Evolutionary conservation across 2,113 vertebrate genomes (phyloP).

Genomic region (Salvator merianae): DNA sequence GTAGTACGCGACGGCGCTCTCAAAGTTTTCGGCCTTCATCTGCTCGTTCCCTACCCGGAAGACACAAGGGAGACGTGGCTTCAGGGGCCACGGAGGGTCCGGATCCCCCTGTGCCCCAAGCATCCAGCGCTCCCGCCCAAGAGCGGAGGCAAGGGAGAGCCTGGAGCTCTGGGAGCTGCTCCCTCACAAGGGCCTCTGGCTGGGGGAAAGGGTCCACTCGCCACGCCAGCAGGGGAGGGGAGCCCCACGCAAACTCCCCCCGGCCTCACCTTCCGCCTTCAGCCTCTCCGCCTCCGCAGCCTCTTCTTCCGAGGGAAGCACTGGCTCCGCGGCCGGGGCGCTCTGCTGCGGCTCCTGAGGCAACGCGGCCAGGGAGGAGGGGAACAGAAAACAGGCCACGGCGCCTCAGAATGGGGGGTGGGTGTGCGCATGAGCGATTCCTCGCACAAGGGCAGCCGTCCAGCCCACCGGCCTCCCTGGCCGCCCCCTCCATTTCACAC

Average conservation of each 20-base stretch:
- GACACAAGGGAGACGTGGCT: background rate
- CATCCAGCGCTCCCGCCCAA: no score
- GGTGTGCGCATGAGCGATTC: background rate
- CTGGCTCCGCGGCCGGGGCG: conserved; percentile 63
- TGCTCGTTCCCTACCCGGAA: conserved; percentile 87
- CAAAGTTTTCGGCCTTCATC: conserved; percentile 94
- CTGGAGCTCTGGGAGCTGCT: no score
- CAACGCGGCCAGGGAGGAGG: background rate
- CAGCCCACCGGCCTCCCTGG: background rate
- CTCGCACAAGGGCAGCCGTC: no score
- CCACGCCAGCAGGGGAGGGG: background rate
- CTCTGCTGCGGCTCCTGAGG: conserved; percentile 68
- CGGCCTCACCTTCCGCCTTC: conserved; percentile 86
- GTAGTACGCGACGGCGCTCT: conserved; percentile 89
- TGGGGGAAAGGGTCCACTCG: background rate
- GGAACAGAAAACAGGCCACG: no score
- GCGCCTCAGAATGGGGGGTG: background rate
- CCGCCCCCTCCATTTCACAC: no score
- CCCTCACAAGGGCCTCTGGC: no score
- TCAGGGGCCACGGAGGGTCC: no score
- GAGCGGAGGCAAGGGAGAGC: no score
- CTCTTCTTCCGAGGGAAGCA: conserved; percentile 82
- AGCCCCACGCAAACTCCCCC: background rate
- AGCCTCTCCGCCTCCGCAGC: conserved; percentile 87
- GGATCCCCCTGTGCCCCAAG: no score